These are phyloP conservation scores for Eidolon helvum DNA, from an alignment of 2,113 vertebrate genomes.

Conservation along the genomic window DNA sequence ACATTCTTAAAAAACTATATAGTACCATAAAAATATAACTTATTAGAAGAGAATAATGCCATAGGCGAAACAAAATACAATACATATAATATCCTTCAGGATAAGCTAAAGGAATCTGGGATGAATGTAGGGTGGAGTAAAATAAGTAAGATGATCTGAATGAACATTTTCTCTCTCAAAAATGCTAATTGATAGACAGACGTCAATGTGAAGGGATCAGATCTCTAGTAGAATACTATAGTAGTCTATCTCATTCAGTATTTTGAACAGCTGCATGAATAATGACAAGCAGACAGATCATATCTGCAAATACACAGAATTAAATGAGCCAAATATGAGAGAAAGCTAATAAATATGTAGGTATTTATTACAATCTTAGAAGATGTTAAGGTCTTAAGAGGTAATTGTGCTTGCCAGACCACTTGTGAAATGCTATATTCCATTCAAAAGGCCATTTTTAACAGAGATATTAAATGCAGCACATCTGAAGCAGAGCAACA, in stretches of 20 bases:
- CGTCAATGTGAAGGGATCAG: neutral
- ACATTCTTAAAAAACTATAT: neutral
- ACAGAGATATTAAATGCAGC: neutral
- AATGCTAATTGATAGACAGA: neutral
- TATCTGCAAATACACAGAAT: neutral
- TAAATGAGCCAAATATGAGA: neutral
- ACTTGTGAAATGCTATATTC: neutral
- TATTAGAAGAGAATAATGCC: constrained; percentile 9
- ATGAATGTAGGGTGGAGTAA: neutral
- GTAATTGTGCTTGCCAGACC: neutral
- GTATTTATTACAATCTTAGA: neutral
- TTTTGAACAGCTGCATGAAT: constrained; percentile 14
- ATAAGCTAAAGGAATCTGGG: neutral
- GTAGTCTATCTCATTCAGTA: neutral
- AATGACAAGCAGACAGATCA: neutral
- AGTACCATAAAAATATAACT: neutral
- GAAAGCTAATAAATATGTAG: neutral
- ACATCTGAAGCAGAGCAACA: neutral
- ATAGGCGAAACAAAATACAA: neutral
- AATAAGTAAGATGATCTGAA: neutral
- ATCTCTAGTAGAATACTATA: neutral
- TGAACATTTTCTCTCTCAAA: neutral
- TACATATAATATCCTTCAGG: neutral
- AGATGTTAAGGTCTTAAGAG: neutral
- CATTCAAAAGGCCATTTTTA: neutral